Evolutionary conservation across 2,888 invertebrate species (phyloP).

Genomic region (Cordylochernes scorpioides): DNA sequence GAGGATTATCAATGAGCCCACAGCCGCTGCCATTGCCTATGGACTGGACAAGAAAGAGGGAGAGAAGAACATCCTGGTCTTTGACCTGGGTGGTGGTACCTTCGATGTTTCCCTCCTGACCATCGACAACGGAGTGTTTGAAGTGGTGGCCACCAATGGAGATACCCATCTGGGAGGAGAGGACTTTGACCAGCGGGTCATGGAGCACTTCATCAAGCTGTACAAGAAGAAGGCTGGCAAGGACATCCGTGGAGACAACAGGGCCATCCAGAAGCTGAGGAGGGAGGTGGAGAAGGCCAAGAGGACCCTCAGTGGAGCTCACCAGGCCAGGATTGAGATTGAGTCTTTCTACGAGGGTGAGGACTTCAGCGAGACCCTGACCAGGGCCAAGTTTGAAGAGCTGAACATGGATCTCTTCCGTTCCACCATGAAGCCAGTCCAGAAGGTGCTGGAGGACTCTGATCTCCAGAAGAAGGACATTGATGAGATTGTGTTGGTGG

Average conservation of each 20-base stretch:
- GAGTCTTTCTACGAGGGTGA: slow-evolving; percentile 94
- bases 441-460: slow-evolving; percentile 90
- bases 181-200: slow-evolving; percentile 91
- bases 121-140: slow-evolving; percentile 95
- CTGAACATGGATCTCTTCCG: slow-evolving; percentile 58
- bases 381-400: slow-evolving; percentile 94
- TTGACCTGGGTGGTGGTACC: slow-evolving; percentile 96
- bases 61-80: slow-evolving; percentile 92
- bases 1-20: slow-evolving; percentile 94
- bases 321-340: slow-evolving; percentile 91
- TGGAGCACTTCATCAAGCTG: slow-evolving; percentile 95
- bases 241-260: slow-evolving; percentile 71
- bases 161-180: slow-evolving; percentile 93
- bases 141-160: slow-evolving; percentile 66
- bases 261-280: slow-evolving; percentile 80
- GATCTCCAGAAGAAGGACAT: slow-evolving; percentile 95
- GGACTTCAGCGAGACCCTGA: slow-evolving; percentile 90
- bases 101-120: slow-evolving; percentile 94
- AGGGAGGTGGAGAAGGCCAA: slow-evolving; percentile 94
- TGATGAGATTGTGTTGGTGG: slow-evolving; percentile 92
- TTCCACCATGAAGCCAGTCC: slow-evolving; percentile 77
- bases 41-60: slow-evolving; percentile 88
- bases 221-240: slow-evolving; percentile 98
- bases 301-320: slow-evolving; percentile 71
- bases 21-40: slow-evolving; percentile 87